Base-by-base conservation (phyloP, 2,888 invertebrate genomes). In the Luffia ferchaultella region DNA sequence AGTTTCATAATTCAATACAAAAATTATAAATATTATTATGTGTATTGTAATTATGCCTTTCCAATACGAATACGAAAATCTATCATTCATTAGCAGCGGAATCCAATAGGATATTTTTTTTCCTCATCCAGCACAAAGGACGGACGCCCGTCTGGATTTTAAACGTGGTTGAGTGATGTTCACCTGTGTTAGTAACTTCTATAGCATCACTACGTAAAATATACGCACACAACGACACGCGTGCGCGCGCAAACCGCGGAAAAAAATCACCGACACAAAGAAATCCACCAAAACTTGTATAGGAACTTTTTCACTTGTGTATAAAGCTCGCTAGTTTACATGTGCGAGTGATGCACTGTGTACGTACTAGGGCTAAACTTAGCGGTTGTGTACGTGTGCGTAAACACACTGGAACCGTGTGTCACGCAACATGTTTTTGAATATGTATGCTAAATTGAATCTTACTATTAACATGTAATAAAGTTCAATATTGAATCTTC, bases 191-290 rank as follows among this genome's bases (percentile, higher is more conserved):
- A n/a, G n/a, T n/a, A n/a, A n/a, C n/a, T n/a, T n/a, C n/a, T n/a
- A n/a, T n/a, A n/a, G n/a, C n/a, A n/a, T n/a, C n/a, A n/a, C n/a
- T n/a, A n/a, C n/a, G n/a, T n/a, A n/a, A n/a, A n/a, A n/a, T n/a
- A n/a, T 79, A 78, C 75, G 65, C 50, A 19, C 46, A 16, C 41
- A 20, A 2, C n/a, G n/a, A 3, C 45, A 19, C 45, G 5, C 45
- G 20, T 20, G 20, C 45, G 20, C 15, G 57, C 60, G 54, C 52
- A 58, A 58, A 53, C 58, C 66, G 68, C 75, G 78, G 77, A 76
- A 83, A 83, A 83, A 83, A 83, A 82, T 82, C 79, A 83, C 82
- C 63, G 79, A 80, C 82, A 83, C 82, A 83, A 82, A 82, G 80
- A 83, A 80, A 77, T 19, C 71, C 78, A 76, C 68, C 66, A 80